A percentile compares a stretch with the other conserved stretches of the same genome.
Evolutionary conservation across 2,797 vertebrate genomes (phyloP).

Genomic region (Sylvilagus floridanus): DNA sequence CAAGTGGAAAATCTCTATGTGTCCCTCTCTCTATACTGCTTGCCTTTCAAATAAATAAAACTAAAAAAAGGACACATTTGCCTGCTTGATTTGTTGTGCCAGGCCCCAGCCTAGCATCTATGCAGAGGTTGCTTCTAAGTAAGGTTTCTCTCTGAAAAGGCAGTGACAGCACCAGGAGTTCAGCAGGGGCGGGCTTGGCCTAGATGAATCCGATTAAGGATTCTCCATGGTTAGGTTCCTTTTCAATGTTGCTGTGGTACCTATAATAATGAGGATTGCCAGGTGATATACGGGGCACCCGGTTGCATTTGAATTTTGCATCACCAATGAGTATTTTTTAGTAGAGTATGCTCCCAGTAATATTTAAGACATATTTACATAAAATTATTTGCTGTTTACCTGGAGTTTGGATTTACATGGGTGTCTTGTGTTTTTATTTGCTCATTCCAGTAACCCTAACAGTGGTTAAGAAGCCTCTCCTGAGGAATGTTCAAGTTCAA

Average conservation of each 20-base stretch:
- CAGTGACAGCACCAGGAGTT: neutral
- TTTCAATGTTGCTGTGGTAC: neutral
- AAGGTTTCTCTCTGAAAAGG: neutral
- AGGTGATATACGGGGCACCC: neutral
- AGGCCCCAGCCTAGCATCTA: neutral
- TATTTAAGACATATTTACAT: neutral
- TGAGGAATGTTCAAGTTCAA: neutral
- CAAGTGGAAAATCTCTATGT: too few species aligned
- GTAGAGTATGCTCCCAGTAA: neutral
- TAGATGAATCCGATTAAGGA: neutral
- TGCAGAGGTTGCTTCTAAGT: neutral
- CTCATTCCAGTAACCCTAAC: neutral
- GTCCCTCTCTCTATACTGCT: too few species aligned
- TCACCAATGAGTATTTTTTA: neutral
- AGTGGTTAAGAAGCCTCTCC: neutral
- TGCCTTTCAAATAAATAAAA: too few species aligned
- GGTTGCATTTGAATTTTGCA: slow-evolving; percentile 36
- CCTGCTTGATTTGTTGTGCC: neutral
- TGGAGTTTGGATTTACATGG: slow-evolving; percentile 1
- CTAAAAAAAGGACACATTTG: too few species aligned
- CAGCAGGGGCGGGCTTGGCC: neutral
- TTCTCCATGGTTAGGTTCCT: neutral
- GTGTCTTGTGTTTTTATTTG: neutral
- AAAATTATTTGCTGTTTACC: neutral
- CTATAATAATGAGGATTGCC: neutral